A percentile compares a stretch with the other conserved stretches of the same genome.
These are phyloP conservation scores for Samia ricini DNA, from an alignment of 1,140 invertebrate genomes.

Conservation along the genomic window DNA sequence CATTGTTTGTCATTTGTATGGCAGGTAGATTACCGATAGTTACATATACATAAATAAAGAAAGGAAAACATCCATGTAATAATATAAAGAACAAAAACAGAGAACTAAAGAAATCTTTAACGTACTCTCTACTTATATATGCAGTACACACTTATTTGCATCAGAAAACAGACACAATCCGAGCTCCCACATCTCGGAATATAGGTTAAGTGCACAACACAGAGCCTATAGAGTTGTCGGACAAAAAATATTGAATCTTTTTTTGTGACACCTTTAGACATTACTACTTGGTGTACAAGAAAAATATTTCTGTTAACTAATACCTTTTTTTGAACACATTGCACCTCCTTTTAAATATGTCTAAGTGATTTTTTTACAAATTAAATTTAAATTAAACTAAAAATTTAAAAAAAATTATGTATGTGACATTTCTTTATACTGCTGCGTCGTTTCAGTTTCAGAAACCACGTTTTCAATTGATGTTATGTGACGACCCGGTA, in stretches of 20 bases:
- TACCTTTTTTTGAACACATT: too few relatives aligned
- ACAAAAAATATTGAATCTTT: slow-evolving; percentile 7
- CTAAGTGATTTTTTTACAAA: too few relatives aligned
- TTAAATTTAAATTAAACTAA: too few relatives aligned
- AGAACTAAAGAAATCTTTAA: background rate
- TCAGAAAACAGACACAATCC: slow-evolving; percentile 36
- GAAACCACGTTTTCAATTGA: too few relatives aligned
- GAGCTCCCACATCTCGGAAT: slow-evolving; percentile 26
- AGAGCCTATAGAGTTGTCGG: slow-evolving; percentile 4
- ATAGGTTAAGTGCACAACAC: slow-evolving; percentile 30
- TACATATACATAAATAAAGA: background rate
- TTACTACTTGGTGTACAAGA: background rate
- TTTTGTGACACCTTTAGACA: background rate
- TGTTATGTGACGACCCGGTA: too few relatives aligned
- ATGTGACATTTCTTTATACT: too few relatives aligned
- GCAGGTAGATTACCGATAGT: background rate
- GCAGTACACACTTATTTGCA: slow-evolving; percentile 25
- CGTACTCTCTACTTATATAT: background rate
- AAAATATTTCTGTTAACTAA: too few relatives aligned
- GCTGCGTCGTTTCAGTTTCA: too few relatives aligned
- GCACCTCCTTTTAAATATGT: too few relatives aligned
- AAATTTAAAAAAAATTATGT: too few relatives aligned
- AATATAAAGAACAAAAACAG: too few relatives aligned
- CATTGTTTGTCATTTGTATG: background rate
- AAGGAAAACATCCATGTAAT: too few relatives aligned